Conservation (phyloP, 2,888 invertebrate species). For the Volucella bombylans region DNA sequence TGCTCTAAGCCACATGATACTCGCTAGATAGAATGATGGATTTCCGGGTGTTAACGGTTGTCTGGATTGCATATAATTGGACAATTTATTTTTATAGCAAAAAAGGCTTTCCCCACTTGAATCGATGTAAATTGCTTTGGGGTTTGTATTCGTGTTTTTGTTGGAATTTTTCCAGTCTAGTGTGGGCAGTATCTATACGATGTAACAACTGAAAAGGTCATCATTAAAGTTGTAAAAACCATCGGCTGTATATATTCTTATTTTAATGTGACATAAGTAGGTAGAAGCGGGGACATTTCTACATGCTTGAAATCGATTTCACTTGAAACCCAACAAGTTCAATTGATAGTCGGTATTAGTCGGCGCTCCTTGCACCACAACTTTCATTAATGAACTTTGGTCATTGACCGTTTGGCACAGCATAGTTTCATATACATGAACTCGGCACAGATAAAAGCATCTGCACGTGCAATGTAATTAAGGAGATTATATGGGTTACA, state of each 20-base stretch:
- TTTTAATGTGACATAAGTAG: too few relatives aligned
- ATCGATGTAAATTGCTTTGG: slow-evolving; percentile 42
- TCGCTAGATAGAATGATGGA: slow-evolving; percentile 56
- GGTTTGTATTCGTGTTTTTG: slow-evolving; percentile 16
- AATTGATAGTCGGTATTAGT: slow-evolving; percentile 24
- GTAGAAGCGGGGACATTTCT: too few relatives aligned
- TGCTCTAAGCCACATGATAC: slow-evolving; percentile 67
- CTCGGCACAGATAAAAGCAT: slow-evolving; percentile 67
- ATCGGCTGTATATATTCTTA: too few relatives aligned
- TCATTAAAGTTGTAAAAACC: too few relatives aligned
- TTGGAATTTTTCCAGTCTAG: too few relatives aligned
- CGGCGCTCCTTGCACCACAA: slow-evolving; percentile 31
- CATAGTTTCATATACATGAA: slow-evolving; percentile 67
- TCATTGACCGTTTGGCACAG: slow-evolving; percentile 65
- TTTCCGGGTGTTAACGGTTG: slow-evolving; percentile 60
- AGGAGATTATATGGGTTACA: slow-evolving; percentile 64
- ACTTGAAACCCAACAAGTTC: neutral
- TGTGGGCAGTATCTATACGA: too few relatives aligned
- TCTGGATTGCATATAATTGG: slow-evolving; percentile 66
- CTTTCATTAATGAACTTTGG: slow-evolving; percentile 44
- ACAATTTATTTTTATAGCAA: slow-evolving; percentile 37
- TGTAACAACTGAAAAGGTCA: too few relatives aligned
- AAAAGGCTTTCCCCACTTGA: slow-evolving; percentile 45
- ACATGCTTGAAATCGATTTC: slow-evolving; percentile 51
- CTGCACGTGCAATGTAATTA: slow-evolving; percentile 63